Evolutionary conservation across 2,888 invertebrate species (phyloP).

Genomic region (Eristalis intricaria): DNA sequence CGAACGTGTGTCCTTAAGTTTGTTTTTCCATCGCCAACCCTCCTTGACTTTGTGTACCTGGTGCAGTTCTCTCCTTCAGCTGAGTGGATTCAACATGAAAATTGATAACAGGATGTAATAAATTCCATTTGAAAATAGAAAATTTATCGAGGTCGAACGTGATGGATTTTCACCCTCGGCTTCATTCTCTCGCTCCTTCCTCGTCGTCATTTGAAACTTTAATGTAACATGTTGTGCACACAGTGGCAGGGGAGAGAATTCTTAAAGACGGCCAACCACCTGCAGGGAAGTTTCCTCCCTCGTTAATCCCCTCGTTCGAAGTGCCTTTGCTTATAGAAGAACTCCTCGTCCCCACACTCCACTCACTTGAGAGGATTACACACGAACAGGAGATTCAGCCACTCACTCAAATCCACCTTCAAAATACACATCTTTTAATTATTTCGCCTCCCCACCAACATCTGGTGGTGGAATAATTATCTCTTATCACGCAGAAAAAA

Average conservation of each 20-base stretch:
- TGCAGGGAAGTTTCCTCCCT: constrained; percentile 19
- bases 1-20: constrained; percentile 58
- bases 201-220: constrained; percentile 56
- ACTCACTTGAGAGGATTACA: neutral
- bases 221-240: constrained; percentile 32
- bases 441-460: constrained; percentile 47
- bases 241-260: neutral
- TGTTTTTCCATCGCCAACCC: neutral
- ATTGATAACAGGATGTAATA: constrained; percentile 69
- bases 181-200: neutral
- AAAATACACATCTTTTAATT: constrained; percentile 63
- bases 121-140: constrained; percentile 63
- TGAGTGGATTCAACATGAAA: constrained; percentile 54
- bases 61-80: neutral
- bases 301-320: constrained; percentile 22
- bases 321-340: constrained; percentile 14
- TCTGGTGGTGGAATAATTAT: constrained; percentile 66
- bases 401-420: constrained; percentile 35
- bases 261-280: constrained; percentile 24
- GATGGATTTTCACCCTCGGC: constrained; percentile 58
- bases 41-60: neutral
- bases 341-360: neutral
- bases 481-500: constrained; percentile 45
- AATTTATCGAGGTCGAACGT: constrained; percentile 71
- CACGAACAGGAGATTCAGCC: constrained; percentile 29